Evolutionary conservation across 2,113 vertebrate genomes (phyloP).

Genomic region (Ivindomyrus marchei): DNA sequence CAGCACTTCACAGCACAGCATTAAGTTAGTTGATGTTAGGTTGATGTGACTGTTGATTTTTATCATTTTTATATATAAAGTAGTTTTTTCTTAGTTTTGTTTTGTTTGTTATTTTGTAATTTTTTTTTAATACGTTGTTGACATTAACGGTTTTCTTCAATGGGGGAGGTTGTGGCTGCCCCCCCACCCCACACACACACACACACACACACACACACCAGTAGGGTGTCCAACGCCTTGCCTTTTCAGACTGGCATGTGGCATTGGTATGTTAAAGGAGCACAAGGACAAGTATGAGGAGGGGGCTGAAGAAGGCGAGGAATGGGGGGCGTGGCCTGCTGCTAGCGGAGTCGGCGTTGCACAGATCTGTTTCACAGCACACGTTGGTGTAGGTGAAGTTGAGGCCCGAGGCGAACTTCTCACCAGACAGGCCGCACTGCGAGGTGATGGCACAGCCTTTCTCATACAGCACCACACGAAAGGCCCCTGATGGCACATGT

Average conservation of each 20-base stretch:
- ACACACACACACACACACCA: no score
- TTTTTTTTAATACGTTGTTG: background rate
- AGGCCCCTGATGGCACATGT: slow-evolving; percentile 35
- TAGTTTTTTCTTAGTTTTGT: background rate
- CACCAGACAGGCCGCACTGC: slow-evolving; percentile 51
- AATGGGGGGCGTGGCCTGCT: slow-evolving; percentile 27
- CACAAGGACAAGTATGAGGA: slow-evolving; percentile 26
- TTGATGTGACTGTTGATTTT: background rate
- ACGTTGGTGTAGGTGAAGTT: slow-evolving; percentile 57
- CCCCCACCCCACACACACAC: no score
- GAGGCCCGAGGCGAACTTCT: slow-evolving; percentile 49
- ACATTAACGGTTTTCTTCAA: background rate
- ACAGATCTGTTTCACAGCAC: slow-evolving; percentile 63
- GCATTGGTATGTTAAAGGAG: slow-evolving; percentile 32
- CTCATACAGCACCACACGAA: slow-evolving; percentile 53
- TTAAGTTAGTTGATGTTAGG: background rate
- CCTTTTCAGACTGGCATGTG: background rate
- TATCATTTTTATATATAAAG: background rate
- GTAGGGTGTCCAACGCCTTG: background rate
- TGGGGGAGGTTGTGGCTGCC: background rate
- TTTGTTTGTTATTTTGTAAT: background rate
- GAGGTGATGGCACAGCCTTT: slow-evolving; percentile 54
- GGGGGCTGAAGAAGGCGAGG: slow-evolving; percentile 13
- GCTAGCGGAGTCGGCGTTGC: slow-evolving; percentile 44
- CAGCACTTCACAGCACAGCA: background rate